A percentile compares a stretch with the other conserved stretches of the same genome.
phyloP scores from a whole-genome alignment of 2,888 invertebrate species.

The Platycnemis pennipes region DNA sequence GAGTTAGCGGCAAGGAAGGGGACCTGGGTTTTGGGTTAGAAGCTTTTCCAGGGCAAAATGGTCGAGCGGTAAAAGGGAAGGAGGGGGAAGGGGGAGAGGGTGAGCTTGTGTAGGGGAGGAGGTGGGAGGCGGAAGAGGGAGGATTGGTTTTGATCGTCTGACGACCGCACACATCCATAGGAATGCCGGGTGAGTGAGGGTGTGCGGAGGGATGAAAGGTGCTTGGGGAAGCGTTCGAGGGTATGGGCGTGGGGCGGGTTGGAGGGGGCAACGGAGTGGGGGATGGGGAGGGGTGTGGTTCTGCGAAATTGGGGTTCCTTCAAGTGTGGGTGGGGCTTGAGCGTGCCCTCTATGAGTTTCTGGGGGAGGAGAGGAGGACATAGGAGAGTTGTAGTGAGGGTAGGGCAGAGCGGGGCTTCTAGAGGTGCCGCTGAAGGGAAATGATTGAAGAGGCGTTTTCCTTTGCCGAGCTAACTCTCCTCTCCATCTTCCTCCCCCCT shows the following conservation, averaged over 20 bases:
- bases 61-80: constrained; percentile 7
- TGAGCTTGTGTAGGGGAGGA: background rate
- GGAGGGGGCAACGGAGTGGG: background rate
- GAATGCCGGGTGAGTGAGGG: constrained; percentile 20
- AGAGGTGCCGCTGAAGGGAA: constrained; percentile 51
- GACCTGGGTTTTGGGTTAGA: background rate
- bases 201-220: background rate
- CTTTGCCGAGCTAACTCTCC: constrained; percentile 41
- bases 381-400: background rate
- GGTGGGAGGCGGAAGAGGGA: constrained; percentile 26
- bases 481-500: background rate
- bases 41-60: constrained; percentile 54
- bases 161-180: constrained; percentile 58
- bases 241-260: background rate
- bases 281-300: background rate
- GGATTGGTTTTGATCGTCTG: constrained; percentile 68
- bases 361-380: background rate
- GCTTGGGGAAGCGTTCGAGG: background rate
- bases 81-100: background rate
- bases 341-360: background rate
- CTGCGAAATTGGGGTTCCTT: constrained; percentile 10
- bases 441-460: constrained; percentile 66
- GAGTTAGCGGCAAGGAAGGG: background rate
- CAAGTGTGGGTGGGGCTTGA: background rate
- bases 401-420: background rate